Evolutionary conservation across 1,140 invertebrate species (phyloP), one percentile per base, ranked within the genome.

Genomic region (Odontomachus brunneus): DNA sequence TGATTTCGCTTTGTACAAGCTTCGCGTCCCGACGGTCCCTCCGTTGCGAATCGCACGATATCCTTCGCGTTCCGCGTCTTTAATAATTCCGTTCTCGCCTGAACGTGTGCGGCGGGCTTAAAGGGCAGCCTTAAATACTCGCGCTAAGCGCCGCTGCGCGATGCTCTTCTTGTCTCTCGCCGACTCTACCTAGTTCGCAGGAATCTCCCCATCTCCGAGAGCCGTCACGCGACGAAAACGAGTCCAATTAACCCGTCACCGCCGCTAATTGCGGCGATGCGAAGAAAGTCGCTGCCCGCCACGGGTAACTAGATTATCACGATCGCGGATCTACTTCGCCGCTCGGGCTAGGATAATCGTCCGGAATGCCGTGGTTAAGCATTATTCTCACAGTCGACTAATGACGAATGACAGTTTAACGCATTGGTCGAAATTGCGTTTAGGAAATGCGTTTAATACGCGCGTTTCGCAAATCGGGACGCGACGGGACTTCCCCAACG

Each of bases 161-260:
- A 5, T 22, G 55, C 51, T 82, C 71, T 66, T 81, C 84, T 55
- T 75, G 44, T n/a, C n/a, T n/a, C 59, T 82, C 59, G 49, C 55
- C 17, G 29, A 49, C 29, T 2, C 69, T 63, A 57, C 74, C 71
- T 69, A 71, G 44, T 69, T 1, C 26, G 60, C 49, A 89, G 59
- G 88, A 89, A 89, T 88, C 83, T 86, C 69, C 72, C 26, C 67
- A 59, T 86, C 69, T 67, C 26, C 67, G 62, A 81, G 62, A 63
- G 63, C 73, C 89, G 88, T 91, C 90, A 91, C 89, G 90, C 88
- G 89, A 92, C 90, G 91, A 92, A 91, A 90, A 89, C 85, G 87
- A 87, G 86, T 78, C 90, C 89, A 93, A 93, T 92, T 92, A 93
- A 91, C 83, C 84, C 91, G 90, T 92, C 92, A 91, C 88, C 75